Percentiles rank a stretch among this genome's conserved stretches.
Conservation (phyloP, 1,140 invertebrate genomes). For the Caenorhabditis remanei region DNA sequence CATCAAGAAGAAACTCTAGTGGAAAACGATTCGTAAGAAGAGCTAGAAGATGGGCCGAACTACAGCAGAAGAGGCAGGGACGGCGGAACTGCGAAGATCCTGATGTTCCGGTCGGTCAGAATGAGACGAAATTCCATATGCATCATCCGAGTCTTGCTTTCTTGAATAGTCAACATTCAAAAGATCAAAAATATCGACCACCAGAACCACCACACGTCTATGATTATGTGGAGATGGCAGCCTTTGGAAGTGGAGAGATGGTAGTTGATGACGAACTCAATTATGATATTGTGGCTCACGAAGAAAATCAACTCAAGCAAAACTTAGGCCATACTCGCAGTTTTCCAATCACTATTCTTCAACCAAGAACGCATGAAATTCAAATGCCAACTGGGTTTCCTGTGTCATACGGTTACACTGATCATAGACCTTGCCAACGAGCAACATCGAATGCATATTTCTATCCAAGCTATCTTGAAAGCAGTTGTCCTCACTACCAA, state of each 20-base stretch:
- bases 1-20: constrained; percentile 25
- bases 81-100: neutral
- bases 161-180: neutral
- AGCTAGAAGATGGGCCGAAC: constrained; percentile 65
- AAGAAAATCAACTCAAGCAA: neutral
- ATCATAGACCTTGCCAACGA: neutral
- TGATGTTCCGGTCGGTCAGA: neutral
- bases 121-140: neutral
- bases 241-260: neutral
- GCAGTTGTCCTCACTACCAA: neutral
- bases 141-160: neutral
- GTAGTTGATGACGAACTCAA: neutral
- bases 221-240: constrained; percentile 47
- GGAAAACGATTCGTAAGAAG: constrained; percentile 65
- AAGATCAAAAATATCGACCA: neutral
- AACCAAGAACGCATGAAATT: neutral
- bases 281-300: neutral
- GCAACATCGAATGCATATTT: neutral
- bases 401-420: neutral
- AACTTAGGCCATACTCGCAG: neutral
- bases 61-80: constrained; percentile 63
- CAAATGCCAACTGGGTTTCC: neutral
- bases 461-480: neutral
- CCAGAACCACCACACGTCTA: constrained; percentile 22
- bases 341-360: constrained; percentile 7